Base-by-base conservation (phyloP, 2,888 invertebrate genomes). In the Philopedon plagiatum region DNA sequence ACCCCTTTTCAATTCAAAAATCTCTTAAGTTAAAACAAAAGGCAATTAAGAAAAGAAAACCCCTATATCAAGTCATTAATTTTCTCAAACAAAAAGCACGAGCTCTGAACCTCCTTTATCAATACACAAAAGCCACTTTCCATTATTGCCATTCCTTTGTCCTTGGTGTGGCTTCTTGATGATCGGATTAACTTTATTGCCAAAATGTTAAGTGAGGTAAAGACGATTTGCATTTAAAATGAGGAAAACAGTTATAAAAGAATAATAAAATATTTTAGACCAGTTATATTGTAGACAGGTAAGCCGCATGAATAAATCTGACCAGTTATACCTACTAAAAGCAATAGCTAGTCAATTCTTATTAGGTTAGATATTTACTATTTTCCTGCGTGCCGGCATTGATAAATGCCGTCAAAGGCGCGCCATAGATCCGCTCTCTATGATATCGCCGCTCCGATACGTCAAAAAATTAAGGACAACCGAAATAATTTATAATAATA, bases 71-170 rank as follows among this genome's bases (percentile, higher is more conserved):
- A 46, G 23, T 21, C 21, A 46, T 23, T 46, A 46, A 39, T 46
- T 46, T 23, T 21, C 23, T 21, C 1, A 46, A 29, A 57, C 57
- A 54, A 56, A 65, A 56, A 56, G 37, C 41, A 54, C 19, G 19
- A 34, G 23, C 39, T 57, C 41, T 65, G 15, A 65, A 18, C 29
- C 37, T 54, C 41, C 37, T 44, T 41, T 65, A 65, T 65, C 37
- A 54, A 65, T 41, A 57, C 54, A 56, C 51, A 51, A 51, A 51
- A 65, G 65, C 56, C 65, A 65, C 65, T 65, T 65, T 41, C 65
- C 65, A 65, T 65, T 65, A 65, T 65, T 65, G 41, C 65, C 51
- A 26, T 65, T 65, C 37, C 39, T 54, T 65, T 65, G 56, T 39
- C 56, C 39, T 41, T 54, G 51, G 56, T 41, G 41, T 21, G 44